These are phyloP conservation scores for Typhlichthys subterraneus DNA, from an alignment of 2,797 vertebrate species.

Conservation along the genomic window DNA sequence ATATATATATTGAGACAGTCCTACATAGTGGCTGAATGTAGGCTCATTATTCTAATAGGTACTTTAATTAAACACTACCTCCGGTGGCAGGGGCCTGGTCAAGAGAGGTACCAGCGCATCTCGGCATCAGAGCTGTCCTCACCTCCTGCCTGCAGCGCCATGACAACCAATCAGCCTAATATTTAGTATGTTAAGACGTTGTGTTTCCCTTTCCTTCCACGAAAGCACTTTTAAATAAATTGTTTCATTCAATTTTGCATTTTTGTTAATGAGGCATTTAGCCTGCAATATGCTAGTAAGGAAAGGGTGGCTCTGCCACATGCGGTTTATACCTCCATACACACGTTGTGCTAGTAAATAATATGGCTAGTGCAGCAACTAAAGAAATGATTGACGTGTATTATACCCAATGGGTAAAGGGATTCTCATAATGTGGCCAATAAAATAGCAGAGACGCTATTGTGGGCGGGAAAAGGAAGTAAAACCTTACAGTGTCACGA, in stretches of 20 bases:
- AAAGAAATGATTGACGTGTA: neutral
- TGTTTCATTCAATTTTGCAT: too few relatives aligned
- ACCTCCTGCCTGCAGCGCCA: slow-evolving; percentile 64
- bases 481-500: neutral
- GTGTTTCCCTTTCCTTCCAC: too few relatives aligned
- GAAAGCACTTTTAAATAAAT: too few relatives aligned
- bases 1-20: too few relatives aligned
- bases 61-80: too few relatives aligned
- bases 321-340: too few relatives aligned
- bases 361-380: neutral
- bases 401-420: slow-evolving; percentile 10
- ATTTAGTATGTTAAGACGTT: too few relatives aligned
- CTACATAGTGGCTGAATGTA: too few relatives aligned
- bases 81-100: slow-evolving; percentile 41
- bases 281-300: too few relatives aligned
- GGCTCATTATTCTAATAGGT: too few relatives aligned
- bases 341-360: neutral
- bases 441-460: neutral
- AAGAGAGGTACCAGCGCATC: slow-evolving; percentile 53
- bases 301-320: too few relatives aligned
- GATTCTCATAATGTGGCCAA: neutral
- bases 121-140: slow-evolving; percentile 62
- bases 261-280: too few relatives aligned
- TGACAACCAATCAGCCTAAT: slow-evolving; percentile 16
- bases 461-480: slow-evolving; percentile 14